A percentile compares a stretch with the other conserved stretches of the same genome.
Evolutionary conservation across 2,113 vertebrate genomes (phyloP).

Genomic region (Petaurus breviceps): DNA sequence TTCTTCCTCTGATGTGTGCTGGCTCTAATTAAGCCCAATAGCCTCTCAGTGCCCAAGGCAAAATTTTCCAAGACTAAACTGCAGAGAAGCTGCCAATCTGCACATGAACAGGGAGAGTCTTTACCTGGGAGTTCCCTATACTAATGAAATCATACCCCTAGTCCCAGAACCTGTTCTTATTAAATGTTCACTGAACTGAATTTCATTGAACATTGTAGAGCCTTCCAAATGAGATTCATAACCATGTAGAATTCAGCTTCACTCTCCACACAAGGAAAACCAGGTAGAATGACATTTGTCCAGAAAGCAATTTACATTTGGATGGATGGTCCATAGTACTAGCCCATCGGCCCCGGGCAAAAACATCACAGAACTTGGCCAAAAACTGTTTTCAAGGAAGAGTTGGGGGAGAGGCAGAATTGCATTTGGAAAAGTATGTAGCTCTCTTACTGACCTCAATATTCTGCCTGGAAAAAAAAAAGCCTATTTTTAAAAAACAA

Average conservation of each 20-base stretch:
- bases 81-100: background rate
- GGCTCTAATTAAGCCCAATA: background rate
- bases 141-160: background rate
- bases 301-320: background rate
- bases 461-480: background rate
- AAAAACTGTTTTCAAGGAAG: background rate
- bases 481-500: background rate
- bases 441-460: background rate
- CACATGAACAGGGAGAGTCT: background rate
- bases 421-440: background rate
- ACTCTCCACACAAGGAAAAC: background rate
- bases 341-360: background rate
- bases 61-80: background rate
- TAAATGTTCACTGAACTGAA: background rate
- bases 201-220: background rate
- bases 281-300: background rate
- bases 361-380: background rate
- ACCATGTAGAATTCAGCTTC: background rate
- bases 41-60: background rate
- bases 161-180: background rate
- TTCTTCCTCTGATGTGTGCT: background rate
- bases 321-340: background rate
- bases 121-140: background rate
- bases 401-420: background rate
- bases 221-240: background rate